phyloP scores from a whole-genome alignment of 2,888 invertebrate genomes.

The Pegoplata infirma region DNA sequence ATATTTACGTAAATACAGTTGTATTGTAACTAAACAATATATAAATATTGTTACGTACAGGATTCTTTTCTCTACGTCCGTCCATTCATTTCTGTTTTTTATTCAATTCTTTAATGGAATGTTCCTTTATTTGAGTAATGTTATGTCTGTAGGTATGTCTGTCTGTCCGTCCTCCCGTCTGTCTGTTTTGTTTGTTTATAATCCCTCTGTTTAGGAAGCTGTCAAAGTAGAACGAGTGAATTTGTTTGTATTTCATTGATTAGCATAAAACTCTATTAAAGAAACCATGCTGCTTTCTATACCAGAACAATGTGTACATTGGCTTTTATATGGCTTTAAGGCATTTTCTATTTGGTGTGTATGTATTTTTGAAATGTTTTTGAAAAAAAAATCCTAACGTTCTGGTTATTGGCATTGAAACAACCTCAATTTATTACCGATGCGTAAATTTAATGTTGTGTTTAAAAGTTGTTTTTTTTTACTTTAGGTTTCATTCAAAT shows the following conservation, averaged over 20 bases:
- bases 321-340: not conserved
- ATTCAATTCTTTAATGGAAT: slow-evolving; percentile 19
- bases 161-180: not conserved
- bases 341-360: too few species aligned
- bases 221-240: slow-evolving; percentile 20
- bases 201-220: slow-evolving; percentile 18
- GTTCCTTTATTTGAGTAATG: slow-evolving; percentile 14
- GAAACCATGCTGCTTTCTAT: not conserved
- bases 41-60: not conserved
- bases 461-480: too few species aligned
- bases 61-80: not conserved
- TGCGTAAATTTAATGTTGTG: too few species aligned
- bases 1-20: not conserved
- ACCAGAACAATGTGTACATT: not conserved
- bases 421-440: too few species aligned
- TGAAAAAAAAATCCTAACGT: too few species aligned
- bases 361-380: too few species aligned
- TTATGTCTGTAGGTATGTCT: not conserved
- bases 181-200: slow-evolving; percentile 13
- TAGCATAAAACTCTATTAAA: slow-evolving; percentile 46
- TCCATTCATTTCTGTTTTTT: not conserved
- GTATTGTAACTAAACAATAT: not conserved
- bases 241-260: slow-evolving; percentile 36
- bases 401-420: too few species aligned
- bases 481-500: too few species aligned